Percentiles rank a stretch among this genome's conserved stretches.
Conservation (phyloP, 2,797 vertebrate species). For the Phaenicophaeus curvirostris region DNA sequence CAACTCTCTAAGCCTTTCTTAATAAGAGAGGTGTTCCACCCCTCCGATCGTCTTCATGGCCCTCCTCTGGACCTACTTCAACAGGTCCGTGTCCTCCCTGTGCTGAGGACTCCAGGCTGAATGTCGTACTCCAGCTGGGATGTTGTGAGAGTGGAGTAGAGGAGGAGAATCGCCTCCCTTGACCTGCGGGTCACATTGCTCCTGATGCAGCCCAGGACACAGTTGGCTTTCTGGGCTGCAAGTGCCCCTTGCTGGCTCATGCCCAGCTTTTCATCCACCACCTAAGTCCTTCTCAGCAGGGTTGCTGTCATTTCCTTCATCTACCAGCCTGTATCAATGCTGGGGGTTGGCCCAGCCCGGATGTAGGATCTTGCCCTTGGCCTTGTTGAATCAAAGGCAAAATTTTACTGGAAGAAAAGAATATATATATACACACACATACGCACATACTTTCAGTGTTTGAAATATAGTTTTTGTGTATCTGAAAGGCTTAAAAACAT, state of each 20-base stretch:
- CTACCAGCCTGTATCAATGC: neutral
- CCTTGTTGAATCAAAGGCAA: neutral
- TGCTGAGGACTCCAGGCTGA: neutral
- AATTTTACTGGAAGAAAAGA: neutral
- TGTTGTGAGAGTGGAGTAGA: fast-evolving
- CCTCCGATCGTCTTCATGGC: fast-evolving
- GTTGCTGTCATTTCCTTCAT: neutral
- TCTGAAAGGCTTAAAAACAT: neutral
- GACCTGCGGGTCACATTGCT: fast-evolving
- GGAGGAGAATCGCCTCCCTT: neutral
- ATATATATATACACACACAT: too few relatives aligned
- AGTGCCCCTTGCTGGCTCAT: fast-evolving
- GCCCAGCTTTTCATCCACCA: neutral
- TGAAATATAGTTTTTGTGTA: neutral
- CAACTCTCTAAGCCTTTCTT: neutral
- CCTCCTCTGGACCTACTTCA: fast-evolving
- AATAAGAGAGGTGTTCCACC: neutral
- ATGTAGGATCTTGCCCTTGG: neutral
- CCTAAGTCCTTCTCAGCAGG: fast-evolving
- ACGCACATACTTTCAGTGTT: neutral
- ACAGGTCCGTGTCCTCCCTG: neutral
- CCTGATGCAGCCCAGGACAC: too few relatives aligned
- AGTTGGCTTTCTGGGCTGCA: fast-evolving
- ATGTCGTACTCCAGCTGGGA: fast-evolving
- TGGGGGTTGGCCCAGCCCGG: fast-evolving